A percentile compares a stretch with the other conserved stretches of the same genome.
Conservation (phyloP, 2,113 vertebrate species). For the Perca flavescens region DNA sequence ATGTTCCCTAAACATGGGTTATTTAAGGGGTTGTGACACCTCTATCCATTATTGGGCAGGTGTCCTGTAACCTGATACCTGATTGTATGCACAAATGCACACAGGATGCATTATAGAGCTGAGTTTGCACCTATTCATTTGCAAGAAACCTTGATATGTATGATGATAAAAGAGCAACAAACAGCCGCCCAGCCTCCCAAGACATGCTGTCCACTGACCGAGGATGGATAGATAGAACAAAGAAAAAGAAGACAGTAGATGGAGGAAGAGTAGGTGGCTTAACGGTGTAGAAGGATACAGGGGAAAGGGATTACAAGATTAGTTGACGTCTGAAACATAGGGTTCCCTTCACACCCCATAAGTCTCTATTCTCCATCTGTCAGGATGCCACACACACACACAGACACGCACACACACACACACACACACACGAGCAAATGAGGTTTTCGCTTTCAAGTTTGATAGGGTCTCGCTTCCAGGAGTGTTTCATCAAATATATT, state of each 20-base stretch:
- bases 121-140: conserved; percentile 1
- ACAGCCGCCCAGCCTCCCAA: neutral
- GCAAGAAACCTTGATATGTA: conserved; percentile 14
- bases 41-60: conserved; percentile 34
- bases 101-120: neutral
- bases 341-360: conserved; percentile 46
- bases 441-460: neutral
- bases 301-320: conserved; percentile 32
- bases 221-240: conserved; percentile 1
- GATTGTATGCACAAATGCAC: conserved; percentile 3
- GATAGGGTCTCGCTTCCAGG: neutral
- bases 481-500: neutral
- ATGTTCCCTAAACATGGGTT: conserved; percentile 44
- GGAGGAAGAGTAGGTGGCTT: conserved; percentile 20
- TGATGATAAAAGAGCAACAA: conserved; percentile 24
- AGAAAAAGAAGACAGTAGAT: conserved; percentile 16
- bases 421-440: neutral
- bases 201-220: neutral
- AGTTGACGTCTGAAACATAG: conserved; percentile 33
- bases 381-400: neutral
- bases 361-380: conserved; percentile 36
- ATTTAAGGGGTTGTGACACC: conserved; percentile 57
- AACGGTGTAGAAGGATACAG: conserved; percentile 15
- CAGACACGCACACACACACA: conserved; percentile 9
- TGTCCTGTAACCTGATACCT: conserved; percentile 33